Percentiles rank a stretch among this genome's conserved stretches.
These are phyloP conservation scores for Papilio aristodemus DNA, from an alignment of 1,140 invertebrate species.

Conservation along the genomic window DNA sequence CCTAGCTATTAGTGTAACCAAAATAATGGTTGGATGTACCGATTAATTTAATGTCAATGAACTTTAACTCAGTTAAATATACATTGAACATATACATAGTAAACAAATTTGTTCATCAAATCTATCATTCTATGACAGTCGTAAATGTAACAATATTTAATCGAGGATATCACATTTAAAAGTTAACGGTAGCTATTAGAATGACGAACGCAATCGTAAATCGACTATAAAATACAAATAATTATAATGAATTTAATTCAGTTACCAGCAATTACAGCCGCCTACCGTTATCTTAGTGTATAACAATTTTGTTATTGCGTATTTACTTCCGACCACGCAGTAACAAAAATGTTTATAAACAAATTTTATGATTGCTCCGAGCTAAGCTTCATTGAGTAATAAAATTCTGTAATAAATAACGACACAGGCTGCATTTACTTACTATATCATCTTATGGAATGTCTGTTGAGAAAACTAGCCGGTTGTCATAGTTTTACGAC, in stretches of 20 bases:
- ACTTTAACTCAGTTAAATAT: background rate
- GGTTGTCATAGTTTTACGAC: no score
- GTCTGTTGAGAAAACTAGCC: no score
- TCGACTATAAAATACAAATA: constrained; percentile 45
- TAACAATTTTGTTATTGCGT: constrained; percentile 3
- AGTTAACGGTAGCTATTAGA: constrained; percentile 35
- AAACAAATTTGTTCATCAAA: background rate
- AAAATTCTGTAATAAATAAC: no score
- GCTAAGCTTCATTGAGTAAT: background rate
- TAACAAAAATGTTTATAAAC: constrained; percentile 3
- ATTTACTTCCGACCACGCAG: constrained; percentile 9
- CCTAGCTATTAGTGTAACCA: no score
- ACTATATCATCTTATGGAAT: no score
- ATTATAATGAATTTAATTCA: constrained; percentile 26
- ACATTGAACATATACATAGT: background rate
- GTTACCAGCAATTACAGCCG: constrained; percentile 5
- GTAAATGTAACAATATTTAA: background rate
- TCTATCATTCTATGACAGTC: background rate
- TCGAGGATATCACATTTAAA: constrained; percentile 3
- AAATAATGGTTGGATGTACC: background rate
- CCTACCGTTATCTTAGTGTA: constrained; percentile 1
- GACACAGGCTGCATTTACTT: no score
- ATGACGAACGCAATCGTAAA: constrained; percentile 47
- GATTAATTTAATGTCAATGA: background rate
- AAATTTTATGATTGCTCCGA: background rate